Evolutionary conservation across 2,113 vertebrate species (phyloP).

Genomic region (Pituophis catenifer): DNA sequence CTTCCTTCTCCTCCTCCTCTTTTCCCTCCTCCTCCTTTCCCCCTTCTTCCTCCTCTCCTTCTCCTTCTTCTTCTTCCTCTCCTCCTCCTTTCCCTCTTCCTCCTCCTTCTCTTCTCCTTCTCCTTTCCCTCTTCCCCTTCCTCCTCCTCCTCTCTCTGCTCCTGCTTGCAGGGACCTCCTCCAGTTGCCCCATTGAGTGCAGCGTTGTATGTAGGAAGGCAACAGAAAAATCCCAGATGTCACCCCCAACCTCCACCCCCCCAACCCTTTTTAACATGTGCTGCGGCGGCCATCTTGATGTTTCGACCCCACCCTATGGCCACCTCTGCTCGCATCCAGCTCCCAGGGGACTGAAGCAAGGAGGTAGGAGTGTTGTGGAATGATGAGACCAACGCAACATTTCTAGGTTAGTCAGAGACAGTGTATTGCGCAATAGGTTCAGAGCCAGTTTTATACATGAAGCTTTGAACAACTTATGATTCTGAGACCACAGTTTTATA

Average conservation of each 20-base stretch:
- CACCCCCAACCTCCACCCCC: not conserved
- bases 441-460: too few species aligned
- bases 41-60: fast-evolving
- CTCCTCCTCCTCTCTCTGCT: not conserved
- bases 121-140: fast-evolving
- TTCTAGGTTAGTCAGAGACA: too few species aligned
- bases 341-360: not conserved
- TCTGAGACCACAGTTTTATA: too few species aligned
- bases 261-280: not conserved
- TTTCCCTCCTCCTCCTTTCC: fast-evolving
- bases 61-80: too few species aligned
- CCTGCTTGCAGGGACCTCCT: not conserved
- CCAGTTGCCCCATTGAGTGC: not conserved
- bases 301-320: not conserved
- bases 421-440: too few species aligned
- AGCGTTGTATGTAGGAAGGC: not conserved
- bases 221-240: not conserved
- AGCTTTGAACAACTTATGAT: too few species aligned
- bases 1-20: too few species aligned
- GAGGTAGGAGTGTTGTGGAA: not conserved
- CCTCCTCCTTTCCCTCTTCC: fast-evolving
- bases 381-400: too few species aligned
- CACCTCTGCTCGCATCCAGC: not conserved
- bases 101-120: too few species aligned
- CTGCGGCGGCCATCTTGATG: not conserved